Evolutionary conservation across 2,888 invertebrate genomes (phyloP).

Genomic region (Disparrhopalites patrizii): DNA sequence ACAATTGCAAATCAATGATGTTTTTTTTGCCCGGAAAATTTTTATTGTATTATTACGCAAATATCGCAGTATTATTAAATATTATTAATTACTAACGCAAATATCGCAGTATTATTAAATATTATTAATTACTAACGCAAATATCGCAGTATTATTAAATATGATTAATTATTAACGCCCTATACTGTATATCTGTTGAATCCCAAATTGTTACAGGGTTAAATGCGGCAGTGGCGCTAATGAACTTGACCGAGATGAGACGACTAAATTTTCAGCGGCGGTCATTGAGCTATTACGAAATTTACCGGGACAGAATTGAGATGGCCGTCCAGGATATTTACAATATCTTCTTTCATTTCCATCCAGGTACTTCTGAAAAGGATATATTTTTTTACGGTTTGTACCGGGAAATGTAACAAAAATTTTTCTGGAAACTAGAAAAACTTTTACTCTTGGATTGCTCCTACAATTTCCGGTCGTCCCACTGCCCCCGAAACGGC

Average conservation of each 20-base stretch:
- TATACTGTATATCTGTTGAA: too few relatives aligned
- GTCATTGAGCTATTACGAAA: slow-evolving; percentile 75
- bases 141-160: too few relatives aligned
- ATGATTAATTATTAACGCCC: too few relatives aligned
- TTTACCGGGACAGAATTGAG: slow-evolving; percentile 79
- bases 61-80: too few relatives aligned
- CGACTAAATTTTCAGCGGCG: slow-evolving; percentile 78
- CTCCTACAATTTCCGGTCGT: not conserved
- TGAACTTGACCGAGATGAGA: slow-evolving; percentile 82
- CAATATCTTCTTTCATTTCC: slow-evolving; percentile 71
- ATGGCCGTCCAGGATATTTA: slow-evolving; percentile 97
- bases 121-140: too few relatives aligned
- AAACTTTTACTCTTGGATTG: not conserved
- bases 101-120: too few relatives aligned
- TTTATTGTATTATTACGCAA: too few relatives aligned
- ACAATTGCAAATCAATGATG: not conserved
- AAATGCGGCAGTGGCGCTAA: slow-evolving; percentile 95
- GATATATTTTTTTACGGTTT: not conserved
- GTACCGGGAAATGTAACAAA: not conserved
- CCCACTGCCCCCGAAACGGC: not conserved
- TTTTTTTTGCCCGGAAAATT: too few relatives aligned
- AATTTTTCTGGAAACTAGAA: not conserved
- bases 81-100: too few relatives aligned
- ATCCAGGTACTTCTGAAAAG: not conserved
- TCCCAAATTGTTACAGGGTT: too few relatives aligned